A percentile compares a stretch with the other conserved stretches of the same genome.
Conservation (phyloP, 2,797 vertebrate genomes). For the Vespertilio murinus region DNA sequence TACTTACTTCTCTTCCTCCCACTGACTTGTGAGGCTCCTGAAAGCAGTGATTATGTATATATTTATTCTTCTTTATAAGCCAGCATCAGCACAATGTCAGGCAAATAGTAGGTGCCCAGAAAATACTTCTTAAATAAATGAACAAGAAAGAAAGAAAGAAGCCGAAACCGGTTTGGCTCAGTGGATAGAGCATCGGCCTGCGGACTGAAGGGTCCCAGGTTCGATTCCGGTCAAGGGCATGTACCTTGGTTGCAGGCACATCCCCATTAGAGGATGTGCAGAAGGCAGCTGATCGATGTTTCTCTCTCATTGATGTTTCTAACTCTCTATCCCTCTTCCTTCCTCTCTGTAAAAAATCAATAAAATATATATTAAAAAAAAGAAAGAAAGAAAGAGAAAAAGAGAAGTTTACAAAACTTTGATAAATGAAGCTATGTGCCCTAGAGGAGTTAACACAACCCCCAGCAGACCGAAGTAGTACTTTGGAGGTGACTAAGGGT, state of each 20-base stretch:
- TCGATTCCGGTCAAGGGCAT: no score
- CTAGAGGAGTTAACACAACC: neutral
- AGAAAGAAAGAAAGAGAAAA: neutral
- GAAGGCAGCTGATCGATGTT: no score
- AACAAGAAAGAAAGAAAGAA: neutral
- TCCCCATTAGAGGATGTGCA: no score
- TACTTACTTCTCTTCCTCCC: neutral
- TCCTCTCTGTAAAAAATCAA: no score
- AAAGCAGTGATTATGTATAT: neutral
- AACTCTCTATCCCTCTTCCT: no score
- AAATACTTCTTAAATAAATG: slow-evolving; percentile 29
- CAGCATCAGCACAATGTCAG: neutral
- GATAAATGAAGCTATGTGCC: slow-evolving; percentile 18
- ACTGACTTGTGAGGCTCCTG: neutral
- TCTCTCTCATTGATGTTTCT: no score
- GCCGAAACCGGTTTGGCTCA: no score
- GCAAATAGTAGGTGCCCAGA: neutral
- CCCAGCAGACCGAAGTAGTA: neutral
- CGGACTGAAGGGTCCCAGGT: no score
- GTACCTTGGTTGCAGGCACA: no score
- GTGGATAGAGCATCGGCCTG: no score
- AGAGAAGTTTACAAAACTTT: neutral
- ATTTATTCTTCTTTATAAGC: slow-evolving; percentile 3
- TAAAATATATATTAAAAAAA: no score
- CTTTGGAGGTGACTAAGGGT: neutral